Evolutionary conservation across 2,888 invertebrate genomes (phyloP).

Genomic region (Vesta saturnalis): DNA sequence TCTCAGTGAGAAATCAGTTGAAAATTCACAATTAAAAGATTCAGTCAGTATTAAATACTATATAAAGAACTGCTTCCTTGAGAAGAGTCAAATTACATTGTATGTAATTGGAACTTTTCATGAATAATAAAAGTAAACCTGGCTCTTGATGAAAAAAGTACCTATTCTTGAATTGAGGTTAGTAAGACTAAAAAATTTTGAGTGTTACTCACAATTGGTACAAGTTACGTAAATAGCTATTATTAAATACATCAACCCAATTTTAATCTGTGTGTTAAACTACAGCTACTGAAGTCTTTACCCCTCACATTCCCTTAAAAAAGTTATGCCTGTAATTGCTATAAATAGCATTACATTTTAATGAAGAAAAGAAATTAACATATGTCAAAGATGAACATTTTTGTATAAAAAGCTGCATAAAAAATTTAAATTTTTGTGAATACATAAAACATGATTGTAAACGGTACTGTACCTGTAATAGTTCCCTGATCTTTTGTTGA

Average conservation of each 20-base stretch:
- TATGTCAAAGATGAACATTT: neutral
- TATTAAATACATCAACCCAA: too few species aligned
- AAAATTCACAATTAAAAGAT: neutral
- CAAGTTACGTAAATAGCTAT: neutral
- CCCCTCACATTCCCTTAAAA: too few species aligned
- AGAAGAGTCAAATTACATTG: neutral
- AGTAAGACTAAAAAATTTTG: too few species aligned
- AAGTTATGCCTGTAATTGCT: too few species aligned
- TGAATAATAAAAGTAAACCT: too few species aligned
- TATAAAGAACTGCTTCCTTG: neutral
- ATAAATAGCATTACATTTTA: too few species aligned
- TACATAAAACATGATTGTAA: slow-evolving; percentile 49
- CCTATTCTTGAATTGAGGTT: too few species aligned
- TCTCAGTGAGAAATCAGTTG: neutral
- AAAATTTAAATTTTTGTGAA: neutral
- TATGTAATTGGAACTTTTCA: too few species aligned
- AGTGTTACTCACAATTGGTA: neutral
- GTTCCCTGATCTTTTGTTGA: slow-evolving; percentile 71
- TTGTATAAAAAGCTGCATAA: neutral
- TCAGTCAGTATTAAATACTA: neutral
- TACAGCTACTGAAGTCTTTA: too few species aligned
- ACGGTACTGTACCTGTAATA: slow-evolving; percentile 69
- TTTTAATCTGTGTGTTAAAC: too few species aligned
- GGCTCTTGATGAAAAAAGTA: too few species aligned
- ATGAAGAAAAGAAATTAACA: too few species aligned